Evolutionary conservation across 1,140 invertebrate genomes (phyloP), one percentile per base, ranked within the genome.

Genomic region (Plodia interpunctella): DNA sequence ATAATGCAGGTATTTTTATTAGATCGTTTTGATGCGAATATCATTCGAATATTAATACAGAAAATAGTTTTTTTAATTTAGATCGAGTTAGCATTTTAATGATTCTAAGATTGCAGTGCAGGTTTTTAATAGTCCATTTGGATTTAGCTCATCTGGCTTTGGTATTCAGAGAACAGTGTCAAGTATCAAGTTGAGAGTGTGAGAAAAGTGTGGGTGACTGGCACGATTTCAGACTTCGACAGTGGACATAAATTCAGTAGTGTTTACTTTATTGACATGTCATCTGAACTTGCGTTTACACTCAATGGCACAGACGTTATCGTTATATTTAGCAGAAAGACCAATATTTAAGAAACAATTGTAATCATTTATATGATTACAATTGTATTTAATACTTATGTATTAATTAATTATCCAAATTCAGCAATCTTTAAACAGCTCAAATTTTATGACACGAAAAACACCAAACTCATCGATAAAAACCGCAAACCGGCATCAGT

Each of bases 221-320:
- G 38, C 38, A 44, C n/a, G 3, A 44, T 17, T 15, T 15, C 38
- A 17, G 38, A 15, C 38, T 44, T 44, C 38, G 13, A 44, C 38
- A 17, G 38, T 15, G 38, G n/a, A 44, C 30, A 32, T 3, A 54
- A 54, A 54, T 32, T 38, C 63, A 63, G 67, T 63, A 55, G 62
- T 44, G n/a, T 44, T 44, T 32, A 32, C 10, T 15, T 44, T 5
- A 44, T 44, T 44, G 13, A 44, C 38, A 44, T 44, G n/a, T 44
- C 11, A 32, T 32, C 13, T 44, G 38, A 44, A 44, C 38, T 44
- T 44, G 38, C n/a, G 30, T 8, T 32, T 10, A 32, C 30, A 32
- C 21, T 25, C 30, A 32, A 32, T 9, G 11, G 15, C 15, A 44
- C 38, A 15, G 6, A 15, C 6, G 1, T 15, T 3, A 44, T 44